Conservation (phyloP, 2,888 invertebrate species). For the Torymus aiolomorphi region DNA sequence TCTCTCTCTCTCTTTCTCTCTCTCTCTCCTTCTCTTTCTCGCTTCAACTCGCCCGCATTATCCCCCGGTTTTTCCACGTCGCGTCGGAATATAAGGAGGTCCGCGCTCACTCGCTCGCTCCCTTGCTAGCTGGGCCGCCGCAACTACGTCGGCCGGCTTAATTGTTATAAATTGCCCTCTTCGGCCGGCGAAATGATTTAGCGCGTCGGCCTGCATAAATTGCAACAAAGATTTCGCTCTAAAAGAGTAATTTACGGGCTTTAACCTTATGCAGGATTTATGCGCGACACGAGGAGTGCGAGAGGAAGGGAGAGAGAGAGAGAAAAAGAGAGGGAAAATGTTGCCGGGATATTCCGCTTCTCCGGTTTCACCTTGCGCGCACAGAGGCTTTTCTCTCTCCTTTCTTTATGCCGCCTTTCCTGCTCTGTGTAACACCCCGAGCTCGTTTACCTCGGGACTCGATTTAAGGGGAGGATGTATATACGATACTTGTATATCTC, state of each 20-base stretch:
- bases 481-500: neutral
- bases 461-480: slow-evolving; percentile 12
- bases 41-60: slow-evolving; percentile 19
- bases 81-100: slow-evolving; percentile 22
- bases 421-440: slow-evolving; percentile 1
- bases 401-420: slow-evolving; percentile 18
- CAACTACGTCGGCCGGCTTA: slow-evolving; percentile 62
- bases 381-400: slow-evolving; percentile 1
- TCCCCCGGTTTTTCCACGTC: neutral
- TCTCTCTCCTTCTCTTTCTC: slow-evolving; percentile 41
- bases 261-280: slow-evolving; percentile 65
- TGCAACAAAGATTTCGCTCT: slow-evolving; percentile 73
- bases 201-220: slow-evolving; percentile 70
- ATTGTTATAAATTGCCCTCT: slow-evolving; percentile 75
- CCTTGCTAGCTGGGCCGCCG: slow-evolving; percentile 31
- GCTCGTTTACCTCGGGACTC: slow-evolving; percentile 40
- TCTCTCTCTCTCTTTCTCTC: slow-evolving; percentile 30
- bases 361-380: slow-evolving; percentile 35
- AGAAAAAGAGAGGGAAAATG: neutral
- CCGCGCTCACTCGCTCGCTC: too few relatives aligned
- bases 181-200: slow-evolving; percentile 73
- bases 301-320: neutral
- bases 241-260: slow-evolving; percentile 73
- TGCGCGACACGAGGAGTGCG: slow-evolving; percentile 60
- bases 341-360: slow-evolving; percentile 41